Base-by-base conservation (phyloP, 2,888 invertebrate genomes). In the Orthosia cruda region DNA sequence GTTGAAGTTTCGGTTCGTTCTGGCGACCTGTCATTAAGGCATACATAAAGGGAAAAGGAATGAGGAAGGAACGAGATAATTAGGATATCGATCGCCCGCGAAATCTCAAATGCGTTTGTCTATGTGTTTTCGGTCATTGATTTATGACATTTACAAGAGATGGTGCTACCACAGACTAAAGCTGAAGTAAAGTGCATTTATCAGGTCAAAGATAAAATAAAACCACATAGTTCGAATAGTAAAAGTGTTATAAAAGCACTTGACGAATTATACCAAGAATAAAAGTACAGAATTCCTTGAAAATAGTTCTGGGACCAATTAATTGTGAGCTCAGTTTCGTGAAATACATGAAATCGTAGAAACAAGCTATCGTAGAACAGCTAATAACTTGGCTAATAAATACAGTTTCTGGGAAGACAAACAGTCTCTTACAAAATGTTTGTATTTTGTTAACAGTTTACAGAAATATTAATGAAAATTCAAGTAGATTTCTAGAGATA, bases 351-450 rank as follows among this genome's bases (percentile, higher is more conserved):
- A 59, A 49, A 40, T 84, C 61, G 13, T 54, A 32, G 73, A 68
- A 80, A 32, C 66, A n/a, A n/a, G n/a, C n/a, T n/a, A n/a, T n/a
- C n/a, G n/a, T n/a, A n/a, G n/a, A n/a, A n/a, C n/a, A 47, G 23
- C 73, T 71, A 81, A 85, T 81, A 81, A 85, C 57, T 71, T 57
- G 59, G 40, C 45, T 85, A 52, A 59, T 64, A 79, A 65, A 73
- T 71, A 74, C 45, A 49, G 55, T 66, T 65, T 69, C 73, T 66
- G 26, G n/a, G 70, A 85, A 85, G 40, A 52, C 23, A 32, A 70
- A 76, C 77, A 85, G 47, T 77, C 63, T 57, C 45, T 4, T n/a
- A 52, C 62, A 81, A 61, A 71, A 74, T 26, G 16, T 58, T 81
- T 63, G 13, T 26, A 20, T 40, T 15, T 62, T 13, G 0, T 15